phyloP scores from a whole-genome alignment of 2,797 vertebrate species.

The Chrysocyon brachyurus region DNA sequence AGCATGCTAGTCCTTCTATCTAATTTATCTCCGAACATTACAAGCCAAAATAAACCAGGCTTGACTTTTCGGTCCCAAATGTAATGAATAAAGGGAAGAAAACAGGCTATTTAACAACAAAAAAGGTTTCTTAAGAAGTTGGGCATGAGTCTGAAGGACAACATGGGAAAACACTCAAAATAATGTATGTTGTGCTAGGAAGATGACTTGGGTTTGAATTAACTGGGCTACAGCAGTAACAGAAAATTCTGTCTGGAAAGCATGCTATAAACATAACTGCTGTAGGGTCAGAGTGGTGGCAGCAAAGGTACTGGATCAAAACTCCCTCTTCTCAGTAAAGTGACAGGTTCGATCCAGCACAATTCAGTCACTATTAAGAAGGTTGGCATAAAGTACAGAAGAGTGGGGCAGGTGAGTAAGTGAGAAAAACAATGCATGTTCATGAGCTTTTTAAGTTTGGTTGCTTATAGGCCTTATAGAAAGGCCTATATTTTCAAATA shows the following conservation, averaged over 20 bases:
- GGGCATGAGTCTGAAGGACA: conserved; percentile 29
- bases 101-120: conserved; percentile 1
- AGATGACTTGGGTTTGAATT: conserved; percentile 1
- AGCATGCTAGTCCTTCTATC: not conserved
- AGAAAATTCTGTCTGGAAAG: not conserved
- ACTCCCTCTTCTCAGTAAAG: not conserved
- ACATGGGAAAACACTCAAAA: not conserved
- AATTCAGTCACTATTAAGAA: not conserved
- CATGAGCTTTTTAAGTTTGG: not conserved
- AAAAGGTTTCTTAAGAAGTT: not conserved
- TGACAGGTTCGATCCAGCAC: not conserved
- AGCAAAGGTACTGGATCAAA: not conserved
- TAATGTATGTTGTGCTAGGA: not conserved
- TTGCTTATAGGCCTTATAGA: not conserved
- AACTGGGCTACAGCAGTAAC: not conserved
- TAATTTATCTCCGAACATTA: conserved; percentile 34
- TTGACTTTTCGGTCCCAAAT: conserved; percentile 30
- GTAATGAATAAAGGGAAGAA: conserved; percentile 39
- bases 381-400: not conserved
- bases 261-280: not conserved
- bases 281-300: not conserved
- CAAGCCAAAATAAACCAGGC: not conserved
- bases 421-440: not conserved
- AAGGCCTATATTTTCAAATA: conserved; percentile 63
- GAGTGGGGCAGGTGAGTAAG: not conserved